Conservation (phyloP, 1,140 invertebrate species). For the Drosophila quadrilineata region DNA sequence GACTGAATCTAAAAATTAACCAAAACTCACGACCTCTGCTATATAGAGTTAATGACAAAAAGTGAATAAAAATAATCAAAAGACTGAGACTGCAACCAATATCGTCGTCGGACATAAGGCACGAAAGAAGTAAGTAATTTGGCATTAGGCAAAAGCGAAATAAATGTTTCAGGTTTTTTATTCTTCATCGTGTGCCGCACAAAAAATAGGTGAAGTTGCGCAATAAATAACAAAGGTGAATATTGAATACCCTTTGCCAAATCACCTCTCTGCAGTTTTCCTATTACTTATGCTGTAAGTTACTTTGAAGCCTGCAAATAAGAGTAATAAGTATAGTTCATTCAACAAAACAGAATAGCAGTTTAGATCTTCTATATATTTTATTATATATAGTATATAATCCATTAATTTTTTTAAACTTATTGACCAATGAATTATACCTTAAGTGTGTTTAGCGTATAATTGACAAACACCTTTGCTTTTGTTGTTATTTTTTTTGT, state of each 20-base stretch:
- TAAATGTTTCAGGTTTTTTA: constrained; percentile 68
- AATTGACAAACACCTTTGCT: constrained; percentile 69
- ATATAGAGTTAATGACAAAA: constrained; percentile 22
- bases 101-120: constrained; percentile 34
- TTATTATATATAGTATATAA: too few relatives aligned
- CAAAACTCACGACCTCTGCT: too few relatives aligned
- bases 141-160: constrained; percentile 68
- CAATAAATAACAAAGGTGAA: neutral
- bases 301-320: too few relatives aligned
- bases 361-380: too few relatives aligned
- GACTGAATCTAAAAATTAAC: constrained; percentile 28
- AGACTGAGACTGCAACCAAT: constrained; percentile 55
- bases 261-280: too few relatives aligned
- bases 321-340: too few relatives aligned
- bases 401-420: too few relatives aligned
- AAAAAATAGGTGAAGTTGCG: constrained; percentile 31
- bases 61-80: constrained; percentile 18
- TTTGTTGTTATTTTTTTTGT: constrained; percentile 29
- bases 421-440: constrained; percentile 17
- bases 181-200: constrained; percentile 38
- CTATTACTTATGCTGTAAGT: too few relatives aligned
- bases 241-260: constrained; percentile 7
- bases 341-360: too few relatives aligned
- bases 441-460: constrained; percentile 27
- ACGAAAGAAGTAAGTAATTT: constrained; percentile 61